These are phyloP conservation scores for Temnothorax curvispinosus DNA, from an alignment of 1,140 invertebrate genomes.

Conservation along the genomic window DNA sequence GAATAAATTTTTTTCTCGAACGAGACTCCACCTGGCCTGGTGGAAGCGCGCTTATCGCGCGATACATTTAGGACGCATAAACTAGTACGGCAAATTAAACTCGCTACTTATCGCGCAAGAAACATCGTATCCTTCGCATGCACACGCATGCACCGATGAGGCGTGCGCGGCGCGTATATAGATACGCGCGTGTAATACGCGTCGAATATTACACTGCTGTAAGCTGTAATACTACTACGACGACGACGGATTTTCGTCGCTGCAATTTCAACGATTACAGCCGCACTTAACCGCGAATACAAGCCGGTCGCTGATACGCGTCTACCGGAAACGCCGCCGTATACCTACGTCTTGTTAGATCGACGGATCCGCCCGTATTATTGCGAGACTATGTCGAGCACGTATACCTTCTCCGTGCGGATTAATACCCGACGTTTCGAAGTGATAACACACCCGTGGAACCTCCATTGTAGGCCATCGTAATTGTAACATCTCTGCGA, in stretches of 20 bases:
- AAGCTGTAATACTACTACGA: slow-evolving; percentile 7
- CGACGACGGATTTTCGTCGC: slow-evolving; percentile 55
- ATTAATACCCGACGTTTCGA: slow-evolving; percentile 63
- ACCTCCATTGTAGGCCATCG: slow-evolving; percentile 32
- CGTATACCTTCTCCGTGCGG: slow-evolving; percentile 51
- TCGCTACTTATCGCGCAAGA: slow-evolving; percentile 9
- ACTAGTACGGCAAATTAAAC: neutral
- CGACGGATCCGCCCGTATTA: slow-evolving; percentile 68
- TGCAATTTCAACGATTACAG: slow-evolving; percentile 73
- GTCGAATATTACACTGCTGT: neutral
- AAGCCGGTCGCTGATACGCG: slow-evolving; percentile 58
- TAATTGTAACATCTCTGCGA: slow-evolving; percentile 37
- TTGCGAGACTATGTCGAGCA: slow-evolving; percentile 68
- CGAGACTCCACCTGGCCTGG: neutral
- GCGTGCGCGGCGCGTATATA: neutral
- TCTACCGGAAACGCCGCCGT: slow-evolving; percentile 55
- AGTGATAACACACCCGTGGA: slow-evolving; percentile 59
- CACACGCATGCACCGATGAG: neutral
- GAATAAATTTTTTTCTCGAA: slow-evolving; percentile 20
- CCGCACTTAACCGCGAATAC: slow-evolving; percentile 69
- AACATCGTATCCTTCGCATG: slow-evolving; percentile 23
- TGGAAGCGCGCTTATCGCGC: slow-evolving; percentile 23
- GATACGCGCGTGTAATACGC: slow-evolving; percentile 48
- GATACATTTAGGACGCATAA: neutral
- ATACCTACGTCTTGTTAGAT: slow-evolving; percentile 55